Percentiles rank a stretch among this genome's conserved stretches.
These are phyloP conservation scores for Drosophila nikananu DNA, from an alignment of 1,140 invertebrate genomes.

Conservation along the genomic window DNA sequence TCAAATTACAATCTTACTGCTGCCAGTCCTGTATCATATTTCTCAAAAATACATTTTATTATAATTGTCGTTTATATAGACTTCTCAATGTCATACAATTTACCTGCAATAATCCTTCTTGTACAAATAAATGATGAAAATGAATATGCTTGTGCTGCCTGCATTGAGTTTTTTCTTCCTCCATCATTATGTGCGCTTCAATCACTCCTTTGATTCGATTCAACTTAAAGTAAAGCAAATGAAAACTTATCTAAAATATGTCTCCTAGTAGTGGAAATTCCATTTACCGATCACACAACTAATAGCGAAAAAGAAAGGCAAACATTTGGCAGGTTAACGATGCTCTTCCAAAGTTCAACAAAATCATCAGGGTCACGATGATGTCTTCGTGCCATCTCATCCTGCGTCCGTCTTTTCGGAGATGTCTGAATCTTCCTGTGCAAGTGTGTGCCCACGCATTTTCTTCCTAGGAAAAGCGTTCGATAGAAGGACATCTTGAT, in stretches of 20 bases:
- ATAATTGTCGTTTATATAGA: not conserved
- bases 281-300: conserved; percentile 21
- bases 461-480: conserved; percentile 12
- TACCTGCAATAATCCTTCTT: not conserved
- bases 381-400: conserved; percentile 33
- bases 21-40: not conserved
- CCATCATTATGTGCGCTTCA: not conserved
- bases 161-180: not conserved
- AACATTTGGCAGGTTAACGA: conserved; percentile 45
- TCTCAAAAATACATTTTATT: not conserved
- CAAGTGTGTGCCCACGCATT: conserved; percentile 35
- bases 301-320: conserved; percentile 4
- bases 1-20: not conserved
- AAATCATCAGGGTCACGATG: conserved; percentile 25
- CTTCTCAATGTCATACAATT: not conserved
- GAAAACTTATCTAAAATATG: not conserved
- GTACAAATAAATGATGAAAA: not conserved
- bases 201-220: not conserved
- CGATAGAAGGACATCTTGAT: conserved; percentile 21
- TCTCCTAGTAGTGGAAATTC: not conserved
- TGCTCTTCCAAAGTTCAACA: conserved; percentile 26
- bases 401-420: conserved; percentile 5
- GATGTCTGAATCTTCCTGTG: conserved; percentile 25
- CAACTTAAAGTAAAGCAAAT: not conserved
- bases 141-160: not conserved